A percentile compares a stretch with the other conserved stretches of the same genome.
Evolutionary conservation across 2,113 vertebrate genomes (phyloP).

Genomic region (Toxotes chatareus): DNA sequence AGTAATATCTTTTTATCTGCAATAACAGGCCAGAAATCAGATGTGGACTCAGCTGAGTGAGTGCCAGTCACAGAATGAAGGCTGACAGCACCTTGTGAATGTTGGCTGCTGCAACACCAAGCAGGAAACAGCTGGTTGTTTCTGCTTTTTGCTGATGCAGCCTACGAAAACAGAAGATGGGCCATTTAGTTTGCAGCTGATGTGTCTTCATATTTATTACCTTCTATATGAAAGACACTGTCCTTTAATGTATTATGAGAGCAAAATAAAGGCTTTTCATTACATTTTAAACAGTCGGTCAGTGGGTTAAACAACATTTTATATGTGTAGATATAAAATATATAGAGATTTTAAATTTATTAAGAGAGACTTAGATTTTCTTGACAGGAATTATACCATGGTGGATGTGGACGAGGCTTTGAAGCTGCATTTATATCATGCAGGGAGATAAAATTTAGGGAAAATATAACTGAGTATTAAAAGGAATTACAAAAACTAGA

Average conservation of each 20-base stretch:
- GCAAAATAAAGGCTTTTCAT: constrained; percentile 8
- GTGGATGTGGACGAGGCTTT: no score
- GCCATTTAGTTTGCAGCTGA: not conserved
- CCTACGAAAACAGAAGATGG: not conserved
- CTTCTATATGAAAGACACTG: not conserved
- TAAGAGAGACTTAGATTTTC: no score
- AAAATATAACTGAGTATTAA: no score
- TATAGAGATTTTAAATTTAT: no score
- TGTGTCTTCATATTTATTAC: not conserved
- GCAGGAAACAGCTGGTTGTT: constrained; percentile 10
- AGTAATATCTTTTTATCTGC: constrained; percentile 50
- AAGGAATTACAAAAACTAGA: no score
- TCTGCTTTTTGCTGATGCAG: not conserved
- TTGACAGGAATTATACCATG: no score
- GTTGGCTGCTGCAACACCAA: not conserved
- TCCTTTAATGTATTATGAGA: not conserved
- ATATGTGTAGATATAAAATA: no score
- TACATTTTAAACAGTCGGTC: not conserved
- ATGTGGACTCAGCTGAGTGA: constrained; percentile 31
- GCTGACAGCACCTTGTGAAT: constrained; percentile 12
- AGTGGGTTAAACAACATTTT: not conserved
- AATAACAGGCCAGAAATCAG: constrained; percentile 46
- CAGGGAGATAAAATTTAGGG: no score
- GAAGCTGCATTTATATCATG: no score
- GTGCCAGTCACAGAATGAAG: constrained; percentile 38